These are phyloP conservation scores for Aphyosemion australe DNA, from an alignment of 2,113 vertebrate genomes.

Conservation along the genomic window DNA sequence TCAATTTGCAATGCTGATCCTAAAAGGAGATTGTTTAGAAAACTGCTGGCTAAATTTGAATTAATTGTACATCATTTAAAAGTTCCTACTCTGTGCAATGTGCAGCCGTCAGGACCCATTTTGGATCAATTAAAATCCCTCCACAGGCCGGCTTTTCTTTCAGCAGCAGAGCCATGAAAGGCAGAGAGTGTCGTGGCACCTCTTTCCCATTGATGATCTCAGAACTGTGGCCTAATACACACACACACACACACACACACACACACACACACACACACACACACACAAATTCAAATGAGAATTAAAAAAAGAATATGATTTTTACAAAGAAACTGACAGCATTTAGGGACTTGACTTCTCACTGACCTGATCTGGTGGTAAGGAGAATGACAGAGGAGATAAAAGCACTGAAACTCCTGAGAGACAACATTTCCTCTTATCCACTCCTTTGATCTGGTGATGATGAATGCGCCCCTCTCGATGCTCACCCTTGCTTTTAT, in stretches of 20 bases:
- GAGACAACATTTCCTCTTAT: slow-evolving; percentile 33
- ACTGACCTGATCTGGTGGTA: slow-evolving; percentile 32
- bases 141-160: slow-evolving; percentile 11
- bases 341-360: slow-evolving; percentile 18
- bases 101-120: slow-evolving; percentile 76
- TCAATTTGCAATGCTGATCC: too few relatives aligned
- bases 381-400: slow-evolving; percentile 27
- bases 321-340: neutral
- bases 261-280: neutral
- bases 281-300: neutral
- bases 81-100: slow-evolving; percentile 59
- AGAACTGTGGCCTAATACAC: slow-evolving; percentile 45
- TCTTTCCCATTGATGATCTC: slow-evolving; percentile 25
- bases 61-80: neutral
- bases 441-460: neutral
- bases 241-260: too few relatives aligned
- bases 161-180: slow-evolving; percentile 27
- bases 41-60: too few relatives aligned
- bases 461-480: neutral
- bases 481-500: slow-evolving; percentile 23
- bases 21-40: too few relatives aligned
- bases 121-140: slow-evolving; percentile 59
- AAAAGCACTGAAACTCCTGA: neutral
- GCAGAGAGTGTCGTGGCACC: slow-evolving; percentile 15
- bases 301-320: neutral